Conservation (phyloP, 1,140 invertebrate genomes). For the Magallana angulata region DNA sequence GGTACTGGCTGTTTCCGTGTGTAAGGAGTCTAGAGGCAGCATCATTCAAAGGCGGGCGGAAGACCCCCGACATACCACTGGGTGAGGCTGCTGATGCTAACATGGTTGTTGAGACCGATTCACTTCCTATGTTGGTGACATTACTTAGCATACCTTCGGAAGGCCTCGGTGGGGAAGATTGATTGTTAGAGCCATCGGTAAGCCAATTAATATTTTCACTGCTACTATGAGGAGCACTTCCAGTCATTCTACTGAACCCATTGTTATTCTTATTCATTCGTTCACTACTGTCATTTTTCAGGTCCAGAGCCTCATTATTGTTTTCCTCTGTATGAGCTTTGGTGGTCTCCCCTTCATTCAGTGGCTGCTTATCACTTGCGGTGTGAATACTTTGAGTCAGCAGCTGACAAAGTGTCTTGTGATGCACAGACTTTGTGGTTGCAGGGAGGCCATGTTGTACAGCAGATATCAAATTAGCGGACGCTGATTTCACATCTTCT, state of each 20-base stretch:
- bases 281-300: constrained; percentile 35
- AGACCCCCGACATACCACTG: constrained; percentile 58
- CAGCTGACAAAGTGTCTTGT: constrained; percentile 32
- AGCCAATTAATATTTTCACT: constrained; percentile 57
- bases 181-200: constrained; percentile 56
- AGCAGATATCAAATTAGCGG: constrained; percentile 15
- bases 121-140: constrained; percentile 41
- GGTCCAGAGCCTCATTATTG: constrained; percentile 22
- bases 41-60: constrained; percentile 65
- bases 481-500: constrained; percentile 20
- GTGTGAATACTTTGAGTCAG: not conserved
- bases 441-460: constrained; percentile 11
- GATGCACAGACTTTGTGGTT: constrained; percentile 13
- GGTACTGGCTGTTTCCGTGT: constrained; percentile 46
- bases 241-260: constrained; percentile 66
- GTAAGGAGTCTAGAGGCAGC: constrained; percentile 56
- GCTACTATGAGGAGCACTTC: constrained; percentile 51
- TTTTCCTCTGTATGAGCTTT: constrained; percentile 13
- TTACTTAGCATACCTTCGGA: constrained; percentile 67
- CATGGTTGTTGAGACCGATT: constrained; percentile 58
- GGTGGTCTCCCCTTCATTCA: constrained; percentile 4
- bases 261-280: constrained; percentile 58
- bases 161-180: constrained; percentile 52
- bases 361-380: not conserved
- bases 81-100: constrained; percentile 61